These are phyloP conservation scores for Brachionus calyciflorus DNA, from an alignment of 1,140 invertebrate genomes.

Conservation along the genomic window DNA sequence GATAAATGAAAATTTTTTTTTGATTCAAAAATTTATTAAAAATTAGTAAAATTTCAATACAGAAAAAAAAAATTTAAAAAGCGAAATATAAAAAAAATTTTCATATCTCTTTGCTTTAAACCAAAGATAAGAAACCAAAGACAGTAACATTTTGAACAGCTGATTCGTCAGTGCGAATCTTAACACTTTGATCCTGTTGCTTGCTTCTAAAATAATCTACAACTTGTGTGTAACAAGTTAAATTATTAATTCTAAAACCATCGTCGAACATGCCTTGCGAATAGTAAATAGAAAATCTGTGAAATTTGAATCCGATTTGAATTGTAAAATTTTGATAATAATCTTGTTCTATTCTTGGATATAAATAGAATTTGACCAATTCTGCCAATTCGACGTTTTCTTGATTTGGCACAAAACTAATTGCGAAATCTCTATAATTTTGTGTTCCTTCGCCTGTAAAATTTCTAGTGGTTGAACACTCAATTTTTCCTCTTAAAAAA, in stretches of 20 bases:
- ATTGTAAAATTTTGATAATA: conserved; percentile 29
- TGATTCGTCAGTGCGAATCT: not conserved
- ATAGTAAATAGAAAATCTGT: conserved; percentile 40
- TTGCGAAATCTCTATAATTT: not conserved
- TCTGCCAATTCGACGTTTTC: conserved; percentile 15
- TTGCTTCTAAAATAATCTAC: conserved; percentile 27
- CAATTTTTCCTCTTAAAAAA: not conserved
- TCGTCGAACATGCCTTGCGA: conserved; percentile 27
- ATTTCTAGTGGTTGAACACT: not conserved
- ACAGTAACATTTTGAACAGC: conserved; percentile 9
- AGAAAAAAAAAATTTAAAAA: not conserved
- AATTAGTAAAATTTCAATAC: not conserved
- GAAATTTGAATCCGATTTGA: conserved; percentile 34
- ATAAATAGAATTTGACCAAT: conserved; percentile 37
- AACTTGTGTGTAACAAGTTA: conserved; percentile 7
- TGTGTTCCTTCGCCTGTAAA: conserved; percentile 30
- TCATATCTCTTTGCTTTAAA: too few relatives aligned
- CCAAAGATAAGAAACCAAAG: not conserved
- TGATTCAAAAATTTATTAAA: too few relatives aligned
- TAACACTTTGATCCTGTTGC: not conserved
- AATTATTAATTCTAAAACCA: conserved; percentile 22
- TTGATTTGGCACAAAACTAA: conserved; percentile 39
- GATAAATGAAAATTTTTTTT: too few relatives aligned
- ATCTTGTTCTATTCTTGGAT: not conserved
- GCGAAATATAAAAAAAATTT: too few relatives aligned